phyloP scores from a whole-genome alignment of 2,888 invertebrate genomes.

The Hypena proboscidalis region DNA sequence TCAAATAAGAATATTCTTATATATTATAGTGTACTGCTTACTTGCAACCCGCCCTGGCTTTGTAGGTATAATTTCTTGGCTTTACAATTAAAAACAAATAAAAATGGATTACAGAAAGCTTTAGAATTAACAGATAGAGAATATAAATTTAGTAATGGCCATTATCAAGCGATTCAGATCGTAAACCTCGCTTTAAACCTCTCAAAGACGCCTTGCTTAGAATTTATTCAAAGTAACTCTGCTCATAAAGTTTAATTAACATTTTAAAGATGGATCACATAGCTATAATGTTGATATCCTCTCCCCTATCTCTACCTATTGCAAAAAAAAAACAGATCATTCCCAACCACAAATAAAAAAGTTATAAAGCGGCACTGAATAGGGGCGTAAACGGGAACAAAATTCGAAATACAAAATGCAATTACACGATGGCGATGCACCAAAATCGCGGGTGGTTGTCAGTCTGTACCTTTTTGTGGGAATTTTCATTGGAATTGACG shows the following conservation, averaged over 20 bases:
- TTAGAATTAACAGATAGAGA: conserved; percentile 60
- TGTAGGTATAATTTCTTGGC: no score
- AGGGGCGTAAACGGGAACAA: conserved; percentile 16
- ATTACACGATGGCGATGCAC: conserved; percentile 19
- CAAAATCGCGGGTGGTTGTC: conserved; percentile 19
- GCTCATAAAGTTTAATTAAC: conserved; percentile 53
- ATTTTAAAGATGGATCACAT: conserved; percentile 30
- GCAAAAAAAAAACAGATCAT: no score
- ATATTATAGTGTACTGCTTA: no score
- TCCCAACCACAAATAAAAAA: no score
- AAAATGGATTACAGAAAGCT: conserved; percentile 45
- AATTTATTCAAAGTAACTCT: conserved; percentile 63
- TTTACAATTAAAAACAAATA: conserved; percentile 60
- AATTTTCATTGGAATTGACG: conserved; percentile 33
- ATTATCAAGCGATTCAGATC: conserved; percentile 66
- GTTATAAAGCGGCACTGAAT: no score
- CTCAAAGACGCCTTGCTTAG: conserved; percentile 64
- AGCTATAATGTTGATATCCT: no score
- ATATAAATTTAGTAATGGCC: conserved; percentile 63
- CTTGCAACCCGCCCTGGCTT: no score
- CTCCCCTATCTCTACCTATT: no score
- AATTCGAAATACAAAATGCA: conserved; percentile 22
- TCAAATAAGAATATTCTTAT: no score
- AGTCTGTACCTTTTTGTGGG: conserved; percentile 15
- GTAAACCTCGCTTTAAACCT: conserved; percentile 65